A percentile compares a stretch with the other conserved stretches of the same genome.
Evolutionary conservation across 2,113 vertebrate genomes (phyloP).

Genomic region (Clarias batrachus): DNA sequence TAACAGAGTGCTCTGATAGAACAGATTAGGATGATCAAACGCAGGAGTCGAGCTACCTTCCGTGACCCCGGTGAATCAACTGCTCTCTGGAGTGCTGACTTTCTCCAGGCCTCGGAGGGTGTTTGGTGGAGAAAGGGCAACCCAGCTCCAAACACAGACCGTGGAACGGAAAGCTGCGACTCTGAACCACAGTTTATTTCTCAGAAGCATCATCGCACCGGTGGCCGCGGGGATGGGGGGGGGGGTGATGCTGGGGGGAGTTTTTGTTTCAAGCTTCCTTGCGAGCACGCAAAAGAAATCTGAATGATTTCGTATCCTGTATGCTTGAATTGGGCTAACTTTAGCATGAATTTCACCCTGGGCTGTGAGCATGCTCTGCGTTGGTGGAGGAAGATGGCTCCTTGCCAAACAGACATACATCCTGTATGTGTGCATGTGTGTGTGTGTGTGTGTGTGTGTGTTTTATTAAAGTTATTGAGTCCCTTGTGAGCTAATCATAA

Average conservation of each 20-base stretch:
- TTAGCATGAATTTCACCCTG: constrained; percentile 4
- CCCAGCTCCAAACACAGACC: background rate
- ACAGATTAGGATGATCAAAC: constrained; percentile 43
- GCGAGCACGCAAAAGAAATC: background rate
- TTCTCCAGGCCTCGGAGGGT: constrained; percentile 8
- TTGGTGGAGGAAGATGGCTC: background rate
- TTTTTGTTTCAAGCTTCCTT: background rate
- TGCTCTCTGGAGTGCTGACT: background rate
- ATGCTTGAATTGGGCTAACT: constrained; percentile 18
- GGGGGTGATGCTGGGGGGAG: no score
- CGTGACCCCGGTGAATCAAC: constrained; percentile 28
- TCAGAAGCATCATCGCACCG: background rate
- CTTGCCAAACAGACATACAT: background rate
- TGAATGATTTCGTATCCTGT: constrained; percentile 4
- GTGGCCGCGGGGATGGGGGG: background rate
- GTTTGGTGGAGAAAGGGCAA: constrained; percentile 5
- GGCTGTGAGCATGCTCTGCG: background rate
- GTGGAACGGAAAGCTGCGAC: background rate
- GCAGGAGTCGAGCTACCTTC: constrained; percentile 37
- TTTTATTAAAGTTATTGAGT: background rate
- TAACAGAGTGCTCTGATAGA: constrained; percentile 43
- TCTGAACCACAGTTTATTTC: constrained; percentile 33
- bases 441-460: background rate
- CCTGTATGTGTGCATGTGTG: background rate
- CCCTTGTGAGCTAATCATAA: background rate